These are phyloP conservation scores for Chrysaora quinquecirrha DNA, from an alignment of 30 jellyfish, hydroid and myxozoan species.

Conservation along the genomic window DNA sequence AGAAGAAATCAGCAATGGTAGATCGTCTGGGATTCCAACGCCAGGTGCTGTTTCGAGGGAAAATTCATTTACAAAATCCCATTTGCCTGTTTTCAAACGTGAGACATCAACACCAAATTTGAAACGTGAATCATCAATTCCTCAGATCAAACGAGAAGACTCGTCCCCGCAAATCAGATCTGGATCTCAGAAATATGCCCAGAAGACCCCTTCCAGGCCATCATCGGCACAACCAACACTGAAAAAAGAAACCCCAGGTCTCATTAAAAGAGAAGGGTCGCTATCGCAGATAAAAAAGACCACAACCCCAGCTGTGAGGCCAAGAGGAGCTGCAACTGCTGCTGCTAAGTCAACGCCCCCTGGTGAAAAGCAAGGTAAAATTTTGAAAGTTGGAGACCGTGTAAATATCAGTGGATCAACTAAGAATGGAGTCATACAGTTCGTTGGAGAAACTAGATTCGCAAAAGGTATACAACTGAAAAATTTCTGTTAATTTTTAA, in stretches of 20 bases:
- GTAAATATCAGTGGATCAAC: conserved; percentile 76
- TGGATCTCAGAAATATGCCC: conserved; percentile 34
- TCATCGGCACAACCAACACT: conserved; percentile 12
- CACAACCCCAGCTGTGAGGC: conserved; percentile 74
- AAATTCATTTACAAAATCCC: conserved; percentile 80
- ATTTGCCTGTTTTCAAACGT: conserved; percentile 81
- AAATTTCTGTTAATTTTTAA: no score
- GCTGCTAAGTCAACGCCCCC: conserved; percentile 30
- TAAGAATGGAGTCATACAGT: conserved; percentile 88
- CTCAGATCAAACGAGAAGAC: conserved; percentile 69
- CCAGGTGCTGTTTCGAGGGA: conserved; percentile 85
- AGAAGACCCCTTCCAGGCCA: conserved; percentile 42
- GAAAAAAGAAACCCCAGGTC: conserved; percentile 58
- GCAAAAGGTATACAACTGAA: conserved; percentile 77
- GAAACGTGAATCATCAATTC: conserved; percentile 73
- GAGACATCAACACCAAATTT: conserved; percentile 87
- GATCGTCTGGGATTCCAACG: conserved; percentile 66
- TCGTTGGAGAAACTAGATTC: conserved; percentile 94
- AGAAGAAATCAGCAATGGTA: conserved; percentile 59
- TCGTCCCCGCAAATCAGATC: conserved; percentile 59
- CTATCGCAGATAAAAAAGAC: conserved; percentile 63
- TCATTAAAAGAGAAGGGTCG: conserved; percentile 71
- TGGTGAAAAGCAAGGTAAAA: conserved; percentile 52
- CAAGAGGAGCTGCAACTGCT: conserved; percentile 62
- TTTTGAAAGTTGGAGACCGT: conserved; percentile 81